Evolutionary conservation across 2,113 vertebrate genomes (phyloP).

Genomic region (Capreolus pygargus): DNA sequence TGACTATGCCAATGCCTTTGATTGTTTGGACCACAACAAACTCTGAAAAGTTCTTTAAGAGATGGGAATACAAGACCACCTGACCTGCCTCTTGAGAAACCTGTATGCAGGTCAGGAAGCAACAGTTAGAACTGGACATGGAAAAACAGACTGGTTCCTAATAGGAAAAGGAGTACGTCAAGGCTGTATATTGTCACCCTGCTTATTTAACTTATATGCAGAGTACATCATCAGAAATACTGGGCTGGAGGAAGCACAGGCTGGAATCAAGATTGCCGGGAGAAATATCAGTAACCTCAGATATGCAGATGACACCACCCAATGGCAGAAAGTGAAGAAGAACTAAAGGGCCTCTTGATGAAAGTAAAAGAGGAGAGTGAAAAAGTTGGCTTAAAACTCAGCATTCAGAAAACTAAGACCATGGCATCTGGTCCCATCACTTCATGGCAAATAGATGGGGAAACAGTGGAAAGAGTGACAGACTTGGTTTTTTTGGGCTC

Average conservation of each 20-base stretch:
- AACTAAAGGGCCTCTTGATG: background rate
- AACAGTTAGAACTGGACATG: background rate
- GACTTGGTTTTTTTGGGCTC: background rate
- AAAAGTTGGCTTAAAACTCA: background rate
- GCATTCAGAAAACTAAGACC: background rate
- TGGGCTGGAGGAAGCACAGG: background rate
- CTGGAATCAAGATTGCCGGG: background rate
- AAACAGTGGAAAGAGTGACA: background rate
- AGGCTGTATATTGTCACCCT: background rate
- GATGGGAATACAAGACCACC: background rate
- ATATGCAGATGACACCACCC: background rate
- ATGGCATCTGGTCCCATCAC: background rate
- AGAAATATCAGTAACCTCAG: background rate
- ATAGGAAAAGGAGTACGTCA: background rate
- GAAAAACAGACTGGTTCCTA: background rate
- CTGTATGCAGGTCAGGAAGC: background rate
- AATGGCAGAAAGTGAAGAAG: background rate
- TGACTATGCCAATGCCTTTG: background rate
- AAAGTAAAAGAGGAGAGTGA: background rate
- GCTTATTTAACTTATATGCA: background rate
- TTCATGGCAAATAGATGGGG: background rate
- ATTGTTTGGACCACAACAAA: background rate
- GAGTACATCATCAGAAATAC: background rate
- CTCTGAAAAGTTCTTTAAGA: background rate
- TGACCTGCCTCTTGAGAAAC: background rate